Evolutionary conservation across 2,113 vertebrate genomes (phyloP).

Genomic region (Recurvirostra avosetta): DNA sequence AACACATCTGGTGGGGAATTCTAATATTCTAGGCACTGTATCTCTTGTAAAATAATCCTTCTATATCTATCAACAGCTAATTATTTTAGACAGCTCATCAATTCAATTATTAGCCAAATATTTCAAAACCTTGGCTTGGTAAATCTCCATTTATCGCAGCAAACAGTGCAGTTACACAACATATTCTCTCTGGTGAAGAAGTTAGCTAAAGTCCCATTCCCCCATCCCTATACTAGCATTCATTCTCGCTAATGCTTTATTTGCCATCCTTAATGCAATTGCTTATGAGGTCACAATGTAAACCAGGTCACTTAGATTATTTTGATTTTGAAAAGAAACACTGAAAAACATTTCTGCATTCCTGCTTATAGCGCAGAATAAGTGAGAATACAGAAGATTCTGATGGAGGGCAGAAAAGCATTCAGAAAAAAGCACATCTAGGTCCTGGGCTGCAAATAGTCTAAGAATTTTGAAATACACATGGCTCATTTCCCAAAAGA

Average conservation of each 20-base stretch:
- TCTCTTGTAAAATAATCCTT: constrained; percentile 4
- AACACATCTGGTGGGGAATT: neutral
- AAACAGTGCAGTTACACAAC: neutral
- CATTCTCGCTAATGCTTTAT: neutral
- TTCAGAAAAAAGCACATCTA: neutral
- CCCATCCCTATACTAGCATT: neutral
- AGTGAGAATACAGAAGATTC: neutral
- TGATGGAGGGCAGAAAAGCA: neutral
- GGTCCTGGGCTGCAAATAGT: neutral
- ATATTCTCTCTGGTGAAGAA: neutral
- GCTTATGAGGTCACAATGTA: neutral
- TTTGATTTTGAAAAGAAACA: neutral
- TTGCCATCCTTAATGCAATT: neutral
- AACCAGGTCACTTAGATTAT: neutral
- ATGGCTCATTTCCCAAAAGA: neutral
- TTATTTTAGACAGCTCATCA: constrained; percentile 43
- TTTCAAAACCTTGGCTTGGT: constrained; percentile 5
- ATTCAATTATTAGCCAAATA: constrained; percentile 43
- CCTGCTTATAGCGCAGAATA: neutral
- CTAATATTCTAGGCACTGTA: neutral
- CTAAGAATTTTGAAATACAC: neutral
- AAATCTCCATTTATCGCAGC: neutral
- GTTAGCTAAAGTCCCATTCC: neutral
- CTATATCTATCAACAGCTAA: neutral
- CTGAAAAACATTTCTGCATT: rapidly evolving